Evolutionary conservation across 2,888 invertebrate genomes (phyloP), one percentile per base, ranked within the genome.

Genomic region (Tetheella fluctuosa): DNA sequence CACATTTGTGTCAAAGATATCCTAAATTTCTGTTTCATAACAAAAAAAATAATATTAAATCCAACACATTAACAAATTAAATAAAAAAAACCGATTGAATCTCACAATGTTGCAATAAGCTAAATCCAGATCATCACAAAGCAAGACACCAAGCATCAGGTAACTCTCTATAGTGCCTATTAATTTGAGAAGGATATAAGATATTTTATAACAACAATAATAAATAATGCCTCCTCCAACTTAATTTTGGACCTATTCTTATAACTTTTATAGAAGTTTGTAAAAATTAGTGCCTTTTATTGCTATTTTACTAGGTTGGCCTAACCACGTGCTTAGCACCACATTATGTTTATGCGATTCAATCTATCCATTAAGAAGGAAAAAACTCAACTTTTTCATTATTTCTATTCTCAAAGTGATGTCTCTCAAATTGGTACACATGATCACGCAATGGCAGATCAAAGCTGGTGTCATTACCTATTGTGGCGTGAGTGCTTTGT

Each of bases 391-490:
- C 69, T 64, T 52, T 39, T 2, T 17, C 48, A 25, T 23, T 65
- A 65, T 60, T 37, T n/a, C n/a, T 42, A 52, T n/a, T 6, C 55
- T 30, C 34, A 55, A 55, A 34, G 52, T 48, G 52, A 13, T 17
- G 23, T 30, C 25, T 60, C 63, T 64, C 63, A 72, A 73, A 79
- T 75, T 69, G 74, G 65, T 72, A 71, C 77, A 75, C 74, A 76
- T 69, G 72, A 76, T 73, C 72, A 74, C 74, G 70, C 60, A 60
- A 70, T 64, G 64, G 54, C 76, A 86, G 90, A 91, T 91, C 90
- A 91, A 91, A 91, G 90, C 84, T 70, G 65, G 80, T 80, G 77
- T 84, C 85, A 87, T 88, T 87, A 87, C 68, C 83, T 73, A 90
- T 90, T 90, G 90, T 91, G 71, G 76, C 78, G 77, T 77, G 83